Base-by-base conservation (phyloP, 2,113 vertebrate species). In the Turnix velox region DNA sequence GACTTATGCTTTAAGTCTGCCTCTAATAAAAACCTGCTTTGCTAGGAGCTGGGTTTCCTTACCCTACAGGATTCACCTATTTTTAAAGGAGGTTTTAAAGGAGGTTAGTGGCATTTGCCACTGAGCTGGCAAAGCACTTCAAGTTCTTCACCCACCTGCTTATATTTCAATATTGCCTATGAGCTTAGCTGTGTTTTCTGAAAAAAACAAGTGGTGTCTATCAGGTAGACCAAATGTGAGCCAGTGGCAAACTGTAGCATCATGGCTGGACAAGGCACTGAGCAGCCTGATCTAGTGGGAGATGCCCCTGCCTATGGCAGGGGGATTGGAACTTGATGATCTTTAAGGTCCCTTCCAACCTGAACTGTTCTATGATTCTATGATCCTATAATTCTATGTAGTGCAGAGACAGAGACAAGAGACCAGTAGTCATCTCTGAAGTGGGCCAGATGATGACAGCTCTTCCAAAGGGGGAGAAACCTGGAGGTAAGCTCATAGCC, bases 21-120 rank as follows among this genome's bases (percentile, higher is more conserved):
- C 39, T 67, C 39, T 86, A 92, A 96, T 96, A 88, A 95, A 88
- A 90, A 54, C 66, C 82, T 90, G 78, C 54, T 90, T 76, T 78
- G 54, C 40, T 55, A 84, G 76, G 57, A 87, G 28, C 0, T 90
- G 55, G 33, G 22, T 71, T 81, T 93, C 65, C 65, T 78, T 71
- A 72, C 25, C 24, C 46, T 85, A 28, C 51, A 74, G 0, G 1
- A 81, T 23, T 61, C 54, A 65, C 52, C 66, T 84, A 58, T 69
- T 92, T 82, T 83, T 58, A 79, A 57, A 33, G 17, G 42, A 79
- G 25, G 3, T 82, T 83, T 58, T 76, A 57, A 33, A 14, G 42
- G 76, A 23, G 3, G 37, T 51, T 58, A 43, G 66, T 5, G 62
- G 58, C 63, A 28, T 67, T 93, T 73, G 42, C 71, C 66, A 76